Percentiles rank a stretch among this genome's conserved stretches.
These are phyloP conservation scores for Chaetophractus vellerosus DNA, from an alignment of 2,797 vertebrate species.

Conservation along the genomic window DNA sequence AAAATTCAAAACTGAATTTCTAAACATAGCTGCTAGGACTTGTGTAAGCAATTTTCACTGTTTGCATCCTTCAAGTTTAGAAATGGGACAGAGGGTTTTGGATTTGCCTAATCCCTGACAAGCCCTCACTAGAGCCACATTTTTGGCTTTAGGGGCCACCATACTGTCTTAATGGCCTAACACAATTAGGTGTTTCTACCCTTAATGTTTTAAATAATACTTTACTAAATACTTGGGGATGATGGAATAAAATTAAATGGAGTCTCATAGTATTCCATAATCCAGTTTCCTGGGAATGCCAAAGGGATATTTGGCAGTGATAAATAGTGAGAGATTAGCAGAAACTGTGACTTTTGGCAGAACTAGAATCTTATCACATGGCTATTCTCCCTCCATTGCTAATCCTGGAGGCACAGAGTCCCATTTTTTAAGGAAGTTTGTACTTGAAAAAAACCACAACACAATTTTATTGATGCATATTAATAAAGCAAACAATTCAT, in stretches of 20 bases:
- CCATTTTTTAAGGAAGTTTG: background rate
- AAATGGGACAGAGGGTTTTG: background rate
- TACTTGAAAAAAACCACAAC: background rate
- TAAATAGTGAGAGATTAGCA: background rate
- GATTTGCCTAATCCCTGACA: background rate
- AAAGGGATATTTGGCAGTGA: background rate
- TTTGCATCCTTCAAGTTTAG: background rate
- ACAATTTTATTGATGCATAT: too few species aligned
- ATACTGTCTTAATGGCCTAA: background rate
- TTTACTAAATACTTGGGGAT: constrained; percentile 4
- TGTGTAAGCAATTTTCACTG: background rate
- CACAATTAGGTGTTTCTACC: background rate
- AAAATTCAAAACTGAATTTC: constrained; percentile 56
- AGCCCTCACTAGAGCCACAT: background rate
- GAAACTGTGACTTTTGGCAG: background rate
- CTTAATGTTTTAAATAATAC: background rate
- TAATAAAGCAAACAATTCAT: too few species aligned
- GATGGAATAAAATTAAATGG: constrained; percentile 15
- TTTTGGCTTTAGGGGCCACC: background rate
- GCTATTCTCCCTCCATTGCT: background rate
- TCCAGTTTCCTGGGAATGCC: background rate
- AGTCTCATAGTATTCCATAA: background rate
- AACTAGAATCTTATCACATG: background rate
- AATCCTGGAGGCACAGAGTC: background rate
- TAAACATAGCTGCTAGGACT: background rate